These are phyloP conservation scores for Protodeltote pygarga DNA, from an alignment of 2,888 invertebrate genomes.

Conservation along the genomic window DNA sequence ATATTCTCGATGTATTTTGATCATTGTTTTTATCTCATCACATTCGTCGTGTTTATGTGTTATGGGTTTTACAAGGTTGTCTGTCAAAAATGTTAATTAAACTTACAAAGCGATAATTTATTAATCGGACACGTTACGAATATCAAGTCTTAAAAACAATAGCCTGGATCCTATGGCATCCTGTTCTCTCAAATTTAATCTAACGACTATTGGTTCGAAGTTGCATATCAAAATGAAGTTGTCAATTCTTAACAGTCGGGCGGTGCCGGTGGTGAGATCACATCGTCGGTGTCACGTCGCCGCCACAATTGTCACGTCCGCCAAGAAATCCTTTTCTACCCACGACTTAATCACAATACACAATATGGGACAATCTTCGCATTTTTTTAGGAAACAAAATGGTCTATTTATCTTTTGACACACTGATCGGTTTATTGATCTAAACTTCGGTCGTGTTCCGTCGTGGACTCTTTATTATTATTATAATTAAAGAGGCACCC, in stretches of 20 bases:
- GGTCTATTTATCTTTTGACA: slow-evolving; percentile 23
- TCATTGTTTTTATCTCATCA: slow-evolving; percentile 8
- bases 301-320: slow-evolving; percentile 78
- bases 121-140: slow-evolving; percentile 14
- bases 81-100: slow-evolving; percentile 1
- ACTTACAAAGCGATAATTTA: slow-evolving; percentile 17
- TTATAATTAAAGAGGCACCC: neutral
- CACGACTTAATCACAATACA: slow-evolving; percentile 54
- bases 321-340: slow-evolving; percentile 57
- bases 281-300: slow-evolving; percentile 64
- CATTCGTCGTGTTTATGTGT: too few relatives aligned
- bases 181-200: slow-evolving; percentile 11
- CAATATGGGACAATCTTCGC: slow-evolving; percentile 37
- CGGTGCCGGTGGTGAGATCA: slow-evolving; percentile 67
- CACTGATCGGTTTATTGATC: slow-evolving; percentile 16
- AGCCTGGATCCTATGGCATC: neutral
- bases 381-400: slow-evolving; percentile 42
- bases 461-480: neutral
- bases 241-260: slow-evolving; percentile 55
- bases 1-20: slow-evolving; percentile 16
- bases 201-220: slow-evolving; percentile 42
- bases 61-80: slow-evolving; percentile 15
- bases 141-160: slow-evolving; percentile 8
- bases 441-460: slow-evolving; percentile 1
- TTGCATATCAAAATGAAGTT: slow-evolving; percentile 48